Evolutionary conservation across 2,797 vertebrate genomes (phyloP).

Genomic region (Pseudochaenichthys georgianus): DNA sequence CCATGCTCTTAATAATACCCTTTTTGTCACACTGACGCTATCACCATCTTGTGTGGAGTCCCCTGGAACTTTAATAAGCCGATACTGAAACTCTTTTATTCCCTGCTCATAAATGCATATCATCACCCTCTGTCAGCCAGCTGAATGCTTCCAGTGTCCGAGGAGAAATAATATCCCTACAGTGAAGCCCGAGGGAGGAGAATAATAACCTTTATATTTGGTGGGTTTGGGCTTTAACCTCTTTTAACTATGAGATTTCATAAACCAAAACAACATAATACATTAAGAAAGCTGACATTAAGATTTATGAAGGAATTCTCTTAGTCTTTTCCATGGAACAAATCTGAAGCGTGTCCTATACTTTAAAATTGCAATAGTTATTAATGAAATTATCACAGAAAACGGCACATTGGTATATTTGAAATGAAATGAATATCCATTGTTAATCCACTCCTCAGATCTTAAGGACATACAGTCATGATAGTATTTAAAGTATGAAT

Average conservation of each 20-base stretch:
- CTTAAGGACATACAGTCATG: conserved; percentile 2
- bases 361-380: neutral
- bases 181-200: conserved; percentile 30
- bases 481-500: conserved; percentile 17
- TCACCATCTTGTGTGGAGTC: conserved; percentile 9
- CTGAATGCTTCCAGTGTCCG: conserved; percentile 36
- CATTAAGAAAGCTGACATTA: conserved; percentile 30
- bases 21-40: conserved; percentile 11
- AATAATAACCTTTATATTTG: conserved; percentile 39
- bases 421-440: conserved; percentile 28
- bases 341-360: neutral
- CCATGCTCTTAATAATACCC: conserved; percentile 1
- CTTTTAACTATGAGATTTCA: conserved; percentile 20
- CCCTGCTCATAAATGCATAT: conserved; percentile 42
- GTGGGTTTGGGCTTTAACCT: conserved; percentile 27
- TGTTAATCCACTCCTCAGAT: conserved; percentile 8
- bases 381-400: conserved; percentile 21
- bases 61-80: conserved; percentile 42
- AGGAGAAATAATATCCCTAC: conserved; percentile 43
- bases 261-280: conserved; percentile 16
- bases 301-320: conserved; percentile 19
- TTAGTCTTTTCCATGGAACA: neutral
- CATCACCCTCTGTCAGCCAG: conserved; percentile 48
- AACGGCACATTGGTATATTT: neutral
- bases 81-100: conserved; percentile 23